phyloP scores from a whole-genome alignment of 2,888 invertebrate species.

The Sinodicranocentrus sp. region DNA sequence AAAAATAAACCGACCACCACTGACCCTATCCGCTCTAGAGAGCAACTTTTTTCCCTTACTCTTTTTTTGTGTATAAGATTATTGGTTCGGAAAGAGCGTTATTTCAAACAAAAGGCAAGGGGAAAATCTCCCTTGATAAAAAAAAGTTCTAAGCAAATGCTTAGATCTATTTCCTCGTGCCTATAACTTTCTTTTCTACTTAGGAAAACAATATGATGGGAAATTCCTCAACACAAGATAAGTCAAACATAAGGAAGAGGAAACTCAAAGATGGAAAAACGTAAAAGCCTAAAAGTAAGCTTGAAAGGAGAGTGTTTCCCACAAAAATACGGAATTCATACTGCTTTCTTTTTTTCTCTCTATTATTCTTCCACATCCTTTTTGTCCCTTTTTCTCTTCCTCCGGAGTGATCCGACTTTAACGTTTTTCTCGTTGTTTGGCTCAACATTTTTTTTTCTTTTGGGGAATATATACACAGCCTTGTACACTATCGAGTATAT shows the following conservation, averaged over 20 bases:
- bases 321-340: neutral
- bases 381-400: conserved; percentile 14
- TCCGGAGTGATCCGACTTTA: conserved; percentile 51
- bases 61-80: neutral
- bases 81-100: neutral
- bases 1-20: neutral
- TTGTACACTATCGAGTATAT: no score
- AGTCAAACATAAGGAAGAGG: conserved; percentile 35
- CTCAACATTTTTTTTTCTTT: conserved; percentile 1
- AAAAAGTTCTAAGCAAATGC: neutral
- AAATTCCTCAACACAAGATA: conserved; percentile 14
- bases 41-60: neutral
- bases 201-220: conserved; percentile 1
- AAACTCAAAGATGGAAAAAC: neutral
- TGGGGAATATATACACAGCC: no score
- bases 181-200: neutral
- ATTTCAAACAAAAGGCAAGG: conserved; percentile 4
- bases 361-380: conserved; percentile 2
- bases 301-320: conserved; percentile 2
- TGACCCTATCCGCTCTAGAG: neutral
- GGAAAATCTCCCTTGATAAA: neutral
- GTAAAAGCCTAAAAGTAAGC: conserved; percentile 8
- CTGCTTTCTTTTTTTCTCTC: conserved; percentile 5
- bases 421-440: conserved; percentile 28
- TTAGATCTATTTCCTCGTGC: neutral